Conservation (phyloP, 2,888 invertebrate species). For the Geotrupes spiniger region DNA sequence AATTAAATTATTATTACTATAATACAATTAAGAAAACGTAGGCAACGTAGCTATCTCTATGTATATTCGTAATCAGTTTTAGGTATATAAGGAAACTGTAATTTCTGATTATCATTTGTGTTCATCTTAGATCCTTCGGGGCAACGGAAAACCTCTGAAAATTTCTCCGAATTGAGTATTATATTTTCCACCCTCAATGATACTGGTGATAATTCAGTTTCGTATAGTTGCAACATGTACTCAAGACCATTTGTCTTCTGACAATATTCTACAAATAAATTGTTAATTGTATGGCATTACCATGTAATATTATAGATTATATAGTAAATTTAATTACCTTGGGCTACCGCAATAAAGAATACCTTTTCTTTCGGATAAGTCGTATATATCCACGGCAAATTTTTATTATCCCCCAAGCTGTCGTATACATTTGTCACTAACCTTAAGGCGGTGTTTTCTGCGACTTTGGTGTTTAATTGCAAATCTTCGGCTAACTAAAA, state of each 20-base stretch:
- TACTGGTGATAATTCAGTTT: constrained; percentile 32
- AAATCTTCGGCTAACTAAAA: too few relatives aligned
- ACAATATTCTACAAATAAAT: constrained; percentile 41
- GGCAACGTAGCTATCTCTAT: too few relatives aligned
- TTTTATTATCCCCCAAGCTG: constrained; percentile 17
- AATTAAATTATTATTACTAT: too few relatives aligned
- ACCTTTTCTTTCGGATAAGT: constrained; percentile 31
- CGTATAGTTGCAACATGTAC: constrained; percentile 33
- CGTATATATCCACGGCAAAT: constrained; percentile 32
- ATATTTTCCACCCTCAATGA: constrained; percentile 34
- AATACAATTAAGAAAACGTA: too few relatives aligned
- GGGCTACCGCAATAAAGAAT: constrained; percentile 34
- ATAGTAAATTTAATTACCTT: constrained; percentile 32
- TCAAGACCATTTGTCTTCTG: constrained; percentile 25
- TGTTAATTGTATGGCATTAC: too few relatives aligned
- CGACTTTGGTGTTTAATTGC: constrained; percentile 21
- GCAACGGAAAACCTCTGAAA: constrained; percentile 32
- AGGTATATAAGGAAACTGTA: constrained; percentile 33
- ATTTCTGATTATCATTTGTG: constrained; percentile 16
- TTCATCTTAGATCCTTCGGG: constrained; percentile 32
- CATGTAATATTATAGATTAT: too few relatives aligned
- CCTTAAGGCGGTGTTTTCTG: constrained; percentile 35
- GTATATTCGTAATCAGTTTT: too few relatives aligned
- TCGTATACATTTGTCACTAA: constrained; percentile 26
- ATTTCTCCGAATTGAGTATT: constrained; percentile 31